Evolutionary conservation across 1,140 invertebrate species (phyloP), one percentile per base, ranked within the genome.

Genomic region (Zaprionus africanus): DNA sequence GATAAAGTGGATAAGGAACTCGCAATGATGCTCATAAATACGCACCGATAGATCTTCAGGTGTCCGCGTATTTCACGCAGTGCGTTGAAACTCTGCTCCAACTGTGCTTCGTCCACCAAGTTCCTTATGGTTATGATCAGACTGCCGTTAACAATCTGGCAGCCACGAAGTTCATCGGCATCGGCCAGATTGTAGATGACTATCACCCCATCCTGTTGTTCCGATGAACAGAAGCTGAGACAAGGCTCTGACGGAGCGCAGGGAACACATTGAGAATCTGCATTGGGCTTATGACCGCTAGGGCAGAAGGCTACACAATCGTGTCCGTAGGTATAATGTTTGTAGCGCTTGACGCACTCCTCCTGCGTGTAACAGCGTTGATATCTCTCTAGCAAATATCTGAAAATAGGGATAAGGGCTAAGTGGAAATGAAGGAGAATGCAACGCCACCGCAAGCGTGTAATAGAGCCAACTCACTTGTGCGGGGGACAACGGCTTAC

Each of bases 41-140:
- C 78, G 7, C n/a, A 91, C 91, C 91, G 82, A 70, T 58, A 77
- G 19, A 92, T 76, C 65, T 92, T 92, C 6, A 92, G 71, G 57
- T 84, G 66, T 6, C 91, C 91, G 2, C 78, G 67, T 60, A 92
- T 91, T 51, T 92, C 88, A 0, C 81, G 85, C 11, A 92, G 61
- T 6, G 57, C 70, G 36, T n/a, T 36, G 5, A 92, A 58, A 34
- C 74, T 76, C 7, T 68, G 26, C 15, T 57, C 19, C 31, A 92
- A 56, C 60, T 85, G 81, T 4, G 72, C 15, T 34, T 92, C 88
- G 38, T 90, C 69, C 5, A 92, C 46, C 5, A 65, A 31, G 19
- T 81, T 81, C 4, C 79, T 72, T 59, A 92, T 81, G 43, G 72
- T 76, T 7, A 92, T 85, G 5, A 81, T 54, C 6, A 92, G 59